phyloP scores from a whole-genome alignment of 1,140 invertebrate genomes.

The Drosophila sproati region DNA sequence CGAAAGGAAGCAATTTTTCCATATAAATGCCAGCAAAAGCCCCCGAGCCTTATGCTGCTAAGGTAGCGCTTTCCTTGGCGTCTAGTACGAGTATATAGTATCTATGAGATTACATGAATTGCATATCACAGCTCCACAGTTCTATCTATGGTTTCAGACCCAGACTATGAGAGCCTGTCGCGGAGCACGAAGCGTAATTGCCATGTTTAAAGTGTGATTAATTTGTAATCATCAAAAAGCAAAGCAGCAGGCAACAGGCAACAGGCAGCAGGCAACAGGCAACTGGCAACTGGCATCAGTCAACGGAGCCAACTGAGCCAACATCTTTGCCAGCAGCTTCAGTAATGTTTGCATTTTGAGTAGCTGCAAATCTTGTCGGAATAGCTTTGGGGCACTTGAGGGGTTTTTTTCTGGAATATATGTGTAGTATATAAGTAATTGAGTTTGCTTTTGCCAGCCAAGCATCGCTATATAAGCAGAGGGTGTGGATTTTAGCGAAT shows the following conservation, averaged over 20 bases:
- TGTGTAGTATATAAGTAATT: constrained; percentile 64
- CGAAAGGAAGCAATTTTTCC: constrained; percentile 81
- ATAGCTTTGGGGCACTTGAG: constrained; percentile 57
- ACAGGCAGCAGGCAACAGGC: not conserved
- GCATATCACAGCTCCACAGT: constrained; percentile 47
- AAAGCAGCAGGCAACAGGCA: constrained; percentile 54
- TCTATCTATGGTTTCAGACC: constrained; percentile 8
- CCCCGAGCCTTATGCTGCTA: constrained; percentile 17
- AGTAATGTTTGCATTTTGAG: constrained; percentile 37
- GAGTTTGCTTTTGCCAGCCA: constrained; percentile 55
- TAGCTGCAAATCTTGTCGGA: constrained; percentile 46
- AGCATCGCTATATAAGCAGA: constrained; percentile 24
- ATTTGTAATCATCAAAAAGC: constrained; percentile 83
- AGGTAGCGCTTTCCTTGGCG: constrained; percentile 31
- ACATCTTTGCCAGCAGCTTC: constrained; percentile 21
- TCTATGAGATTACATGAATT: constrained; percentile 39
- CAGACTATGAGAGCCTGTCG: constrained; percentile 40
- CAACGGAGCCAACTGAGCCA: constrained; percentile 8
- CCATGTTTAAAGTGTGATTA: constrained; percentile 83
- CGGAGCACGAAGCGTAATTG: constrained; percentile 64
- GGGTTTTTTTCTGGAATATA: constrained; percentile 38
- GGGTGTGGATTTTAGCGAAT: constrained; percentile 2
- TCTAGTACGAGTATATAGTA: constrained; percentile 16
- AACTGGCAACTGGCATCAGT: constrained; percentile 11
- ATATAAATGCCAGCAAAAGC: constrained; percentile 56